Percentiles rank a stretch among this genome's conserved stretches.
phyloP scores from a whole-genome alignment of 1,140 invertebrate species.

The Lysiphlebus fabarum region DNA sequence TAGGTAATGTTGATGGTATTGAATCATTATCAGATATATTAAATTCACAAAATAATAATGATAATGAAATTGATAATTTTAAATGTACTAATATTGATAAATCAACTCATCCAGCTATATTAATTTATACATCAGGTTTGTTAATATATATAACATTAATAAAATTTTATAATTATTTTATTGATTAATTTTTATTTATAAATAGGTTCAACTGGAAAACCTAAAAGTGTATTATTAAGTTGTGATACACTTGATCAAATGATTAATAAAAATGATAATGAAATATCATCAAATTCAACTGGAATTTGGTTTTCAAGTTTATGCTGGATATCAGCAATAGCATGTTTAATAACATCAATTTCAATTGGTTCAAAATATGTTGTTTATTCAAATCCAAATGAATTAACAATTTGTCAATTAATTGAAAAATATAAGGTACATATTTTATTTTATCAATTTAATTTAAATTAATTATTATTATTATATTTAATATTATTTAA shows the following conservation, averaged over 20 bases:
- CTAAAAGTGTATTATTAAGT: conserved; percentile 32
- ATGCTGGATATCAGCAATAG: conserved; percentile 28
- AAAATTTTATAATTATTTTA: too few relatives aligned
- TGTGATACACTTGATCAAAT: conserved; percentile 17
- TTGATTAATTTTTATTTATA: too few relatives aligned
- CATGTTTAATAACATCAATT: conserved; percentile 10
- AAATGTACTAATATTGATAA: conserved; percentile 15
- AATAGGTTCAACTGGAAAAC: conserved; percentile 28
- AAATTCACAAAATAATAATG: background rate
- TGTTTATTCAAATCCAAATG: conserved; percentile 24
- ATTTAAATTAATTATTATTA: background rate
- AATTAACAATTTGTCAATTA: conserved; percentile 25
- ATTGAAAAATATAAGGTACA: conserved; percentile 35
- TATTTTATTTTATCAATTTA: background rate
- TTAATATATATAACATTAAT: too few relatives aligned
- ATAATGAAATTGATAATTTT: conserved; percentile 22
- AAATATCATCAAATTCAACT: background rate
- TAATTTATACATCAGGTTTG: conserved; percentile 38
- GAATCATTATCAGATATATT: conserved; percentile 27
- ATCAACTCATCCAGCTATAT: conserved; percentile 27
- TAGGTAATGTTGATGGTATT: conserved; percentile 26
- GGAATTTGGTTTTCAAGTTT: conserved; percentile 11
- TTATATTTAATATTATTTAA: background rate
- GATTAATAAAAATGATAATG: background rate
- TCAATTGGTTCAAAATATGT: conserved; percentile 10